Percentiles rank a stretch among this genome's conserved stretches.
These are phyloP conservation scores for Allacma fusca DNA, from an alignment of 2,888 invertebrate species.

Conservation along the genomic window DNA sequence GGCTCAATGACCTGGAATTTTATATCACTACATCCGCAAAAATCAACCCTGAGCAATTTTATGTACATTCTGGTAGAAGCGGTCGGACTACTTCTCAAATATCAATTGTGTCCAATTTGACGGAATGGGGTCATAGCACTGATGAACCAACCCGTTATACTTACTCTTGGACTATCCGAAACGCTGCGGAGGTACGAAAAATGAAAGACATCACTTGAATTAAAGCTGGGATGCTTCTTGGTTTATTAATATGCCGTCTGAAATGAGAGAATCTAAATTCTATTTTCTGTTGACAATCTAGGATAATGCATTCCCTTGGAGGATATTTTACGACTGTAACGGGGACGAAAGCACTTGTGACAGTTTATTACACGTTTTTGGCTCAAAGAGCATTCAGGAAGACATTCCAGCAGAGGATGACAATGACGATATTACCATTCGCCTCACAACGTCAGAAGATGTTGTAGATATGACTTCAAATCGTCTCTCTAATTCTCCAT, in stretches of 20 bases:
- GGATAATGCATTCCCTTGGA: constrained; percentile 29
- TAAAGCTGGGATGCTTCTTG: no score
- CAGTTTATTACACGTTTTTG: constrained; percentile 1
- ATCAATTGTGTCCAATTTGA: not conserved
- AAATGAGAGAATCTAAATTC: no score
- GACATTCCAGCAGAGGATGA: not conserved
- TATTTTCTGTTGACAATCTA: not conserved
- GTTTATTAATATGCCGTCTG: no score
- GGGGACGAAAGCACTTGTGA: not conserved
- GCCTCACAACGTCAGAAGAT: not conserved
- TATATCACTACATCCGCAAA: constrained; percentile 1
- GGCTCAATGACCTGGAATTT: constrained; percentile 14
- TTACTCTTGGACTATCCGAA: constrained; percentile 11
- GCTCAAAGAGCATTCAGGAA: not conserved
- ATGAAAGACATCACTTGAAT: not conserved
- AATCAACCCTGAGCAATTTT: not conserved
- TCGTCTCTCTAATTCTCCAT: constrained; percentile 18
- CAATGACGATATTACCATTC: not conserved
- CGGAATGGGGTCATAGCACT: constrained; percentile 17
- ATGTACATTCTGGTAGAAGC: constrained; percentile 2
- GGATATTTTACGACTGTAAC: constrained; percentile 31
- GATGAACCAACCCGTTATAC: not conserved
- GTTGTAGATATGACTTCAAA: not conserved
- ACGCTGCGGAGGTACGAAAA: not conserved
- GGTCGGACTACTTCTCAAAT: not conserved